phyloP scores from a whole-genome alignment of 2,113 vertebrate species.

The Bagarius yarrelli region DNA sequence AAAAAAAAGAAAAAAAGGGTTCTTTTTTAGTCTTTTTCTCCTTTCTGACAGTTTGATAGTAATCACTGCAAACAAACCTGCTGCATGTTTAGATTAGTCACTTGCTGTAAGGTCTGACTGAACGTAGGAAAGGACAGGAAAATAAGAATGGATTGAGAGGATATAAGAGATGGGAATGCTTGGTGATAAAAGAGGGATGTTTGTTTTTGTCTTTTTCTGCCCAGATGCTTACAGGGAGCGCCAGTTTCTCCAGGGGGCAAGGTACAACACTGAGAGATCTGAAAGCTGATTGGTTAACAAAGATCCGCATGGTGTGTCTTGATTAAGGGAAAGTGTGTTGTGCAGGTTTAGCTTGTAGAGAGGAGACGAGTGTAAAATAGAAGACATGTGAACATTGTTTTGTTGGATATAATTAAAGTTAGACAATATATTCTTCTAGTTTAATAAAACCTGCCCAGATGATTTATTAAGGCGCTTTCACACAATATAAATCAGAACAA shows the following conservation, averaged over 20 bases:
- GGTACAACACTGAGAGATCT: neutral
- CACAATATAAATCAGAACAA: neutral
- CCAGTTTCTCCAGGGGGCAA: conserved; percentile 33
- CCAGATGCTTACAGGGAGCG: conserved; percentile 43
- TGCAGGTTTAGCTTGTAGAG: neutral
- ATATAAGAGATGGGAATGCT: neutral
- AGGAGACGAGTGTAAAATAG: neutral
- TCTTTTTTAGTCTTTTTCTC: conserved; percentile 31
- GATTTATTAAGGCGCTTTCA: neutral
- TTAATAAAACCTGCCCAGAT: neutral
- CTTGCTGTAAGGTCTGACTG: conserved; percentile 7
- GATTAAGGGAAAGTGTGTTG: conserved; percentile 22
- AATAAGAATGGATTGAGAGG: conserved; percentile 5
- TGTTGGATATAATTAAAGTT: neutral
- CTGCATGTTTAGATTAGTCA: neutral
- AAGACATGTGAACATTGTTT: neutral
- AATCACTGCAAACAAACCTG: conserved; percentile 46
- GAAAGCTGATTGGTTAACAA: conserved; percentile 44
- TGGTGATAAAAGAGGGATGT: neutral
- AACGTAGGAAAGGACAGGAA: conserved; percentile 18
- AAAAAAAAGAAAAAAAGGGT: conserved; percentile 18
- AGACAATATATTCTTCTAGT: neutral
- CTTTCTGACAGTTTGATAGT: conserved; percentile 42
- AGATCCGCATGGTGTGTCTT: conserved; percentile 8
- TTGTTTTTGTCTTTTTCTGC: conserved; percentile 44